These are phyloP conservation scores for Ditylenchus weischeri DNA, from an alignment of 2,888 invertebrate genomes.

Conservation along the genomic window DNA sequence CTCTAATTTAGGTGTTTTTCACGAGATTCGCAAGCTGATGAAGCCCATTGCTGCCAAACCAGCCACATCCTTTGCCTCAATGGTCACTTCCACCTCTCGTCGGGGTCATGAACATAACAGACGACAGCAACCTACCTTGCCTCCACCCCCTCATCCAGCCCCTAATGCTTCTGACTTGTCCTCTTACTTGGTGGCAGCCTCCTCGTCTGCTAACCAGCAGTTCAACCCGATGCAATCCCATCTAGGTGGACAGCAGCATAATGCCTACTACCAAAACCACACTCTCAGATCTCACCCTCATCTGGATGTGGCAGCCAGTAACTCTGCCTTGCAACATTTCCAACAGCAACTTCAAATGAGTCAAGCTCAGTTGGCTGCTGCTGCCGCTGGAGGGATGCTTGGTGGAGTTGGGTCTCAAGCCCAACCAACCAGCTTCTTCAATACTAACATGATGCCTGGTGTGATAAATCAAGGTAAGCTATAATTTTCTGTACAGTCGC, in stretches of 20 bases:
- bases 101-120: neutral
- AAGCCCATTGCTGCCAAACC: constrained; percentile 6
- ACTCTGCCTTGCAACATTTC: constrained; percentile 3
- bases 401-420: neutral
- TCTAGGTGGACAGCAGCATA: neutral
- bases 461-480: constrained; percentile 1
- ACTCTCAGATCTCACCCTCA: constrained; percentile 3
- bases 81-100: neutral
- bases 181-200: constrained; percentile 14
- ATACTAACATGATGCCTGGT: neutral
- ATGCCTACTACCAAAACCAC: neutral
- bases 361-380: neutral
- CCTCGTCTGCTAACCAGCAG: constrained; percentile 5
- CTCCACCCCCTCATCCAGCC: neutral
- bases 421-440: constrained; percentile 3
- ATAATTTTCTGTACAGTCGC: neutral
- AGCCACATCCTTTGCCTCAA: neutral
- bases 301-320: neutral
- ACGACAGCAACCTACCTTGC: neutral
- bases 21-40: constrained; percentile 23
- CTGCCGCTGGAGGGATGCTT: too few relatives aligned
- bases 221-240: constrained; percentile 3
- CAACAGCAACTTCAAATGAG: constrained; percentile 4
- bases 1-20: constrained; percentile 32
- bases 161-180: constrained; percentile 1